Percentiles rank a stretch among this genome's conserved stretches.
These are phyloP conservation scores for Protodeltote pygarga DNA, from an alignment of 2,888 invertebrate genomes.

Conservation along the genomic window DNA sequence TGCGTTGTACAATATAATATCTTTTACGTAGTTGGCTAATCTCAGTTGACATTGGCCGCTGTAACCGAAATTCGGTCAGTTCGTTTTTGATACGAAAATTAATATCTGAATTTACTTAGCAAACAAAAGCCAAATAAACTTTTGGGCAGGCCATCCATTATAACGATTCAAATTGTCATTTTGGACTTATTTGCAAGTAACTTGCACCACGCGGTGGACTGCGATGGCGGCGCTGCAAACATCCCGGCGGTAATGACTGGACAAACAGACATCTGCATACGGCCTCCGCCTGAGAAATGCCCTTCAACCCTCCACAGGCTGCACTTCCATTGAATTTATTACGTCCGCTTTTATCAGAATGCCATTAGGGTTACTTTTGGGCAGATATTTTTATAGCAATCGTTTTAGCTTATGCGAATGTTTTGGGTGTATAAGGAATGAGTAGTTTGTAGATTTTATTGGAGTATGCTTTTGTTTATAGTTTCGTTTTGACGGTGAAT, in stretches of 20 bases:
- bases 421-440: not conserved
- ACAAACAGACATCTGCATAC: conserved; percentile 89
- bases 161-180: no score
- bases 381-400: not conserved
- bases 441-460: conserved; percentile 36
- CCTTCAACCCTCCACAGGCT: conserved; percentile 29
- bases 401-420: not conserved
- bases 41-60: no score
- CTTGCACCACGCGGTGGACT: conserved; percentile 46
- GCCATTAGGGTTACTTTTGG: conserved; percentile 31
- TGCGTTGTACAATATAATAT: no score
- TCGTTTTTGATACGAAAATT: no score
- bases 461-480: conserved; percentile 40
- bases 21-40: no score
- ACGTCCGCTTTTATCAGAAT: conserved; percentile 9
- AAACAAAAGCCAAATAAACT: no score
- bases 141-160: no score
- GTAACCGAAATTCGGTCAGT: no score
- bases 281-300: conserved; percentile 58
- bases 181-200: conserved; percentile 23
- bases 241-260: conserved; percentile 85
- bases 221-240: conserved; percentile 58
- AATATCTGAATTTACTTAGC: no score
- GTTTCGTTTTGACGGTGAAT: conserved; percentile 27
- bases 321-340: conserved; percentile 53